phyloP scores from a whole-genome alignment of 2,888 invertebrate species.

The Lasius platythorax region DNA sequence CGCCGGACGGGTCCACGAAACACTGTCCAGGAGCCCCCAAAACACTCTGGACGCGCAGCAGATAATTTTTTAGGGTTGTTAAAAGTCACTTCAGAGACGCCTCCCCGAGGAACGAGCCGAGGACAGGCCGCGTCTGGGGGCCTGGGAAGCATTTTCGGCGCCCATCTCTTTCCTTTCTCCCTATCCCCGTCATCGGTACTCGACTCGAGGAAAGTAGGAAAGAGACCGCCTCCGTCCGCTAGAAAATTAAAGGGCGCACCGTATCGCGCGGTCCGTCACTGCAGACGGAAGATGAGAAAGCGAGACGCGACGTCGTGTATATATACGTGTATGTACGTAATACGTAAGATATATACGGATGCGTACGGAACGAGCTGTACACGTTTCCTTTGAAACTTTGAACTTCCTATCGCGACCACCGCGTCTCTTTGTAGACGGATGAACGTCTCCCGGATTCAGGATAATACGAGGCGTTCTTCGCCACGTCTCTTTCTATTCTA shows the following conservation, averaged over 20 bases:
- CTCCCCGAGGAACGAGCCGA: slow-evolving; percentile 42
- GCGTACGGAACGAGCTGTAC: slow-evolving; percentile 32
- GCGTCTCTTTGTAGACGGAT: slow-evolving; percentile 49
- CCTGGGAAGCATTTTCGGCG: slow-evolving; percentile 77
- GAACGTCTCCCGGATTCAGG: slow-evolving; percentile 58
- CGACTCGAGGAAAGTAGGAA: slow-evolving; percentile 42
- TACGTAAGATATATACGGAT: slow-evolving; percentile 42
- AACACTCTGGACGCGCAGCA: slow-evolving; percentile 65
- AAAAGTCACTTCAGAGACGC: slow-evolving; percentile 78
- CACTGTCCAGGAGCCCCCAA: slow-evolving; percentile 79
- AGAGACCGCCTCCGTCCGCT: slow-evolving; percentile 9
- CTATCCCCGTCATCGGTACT: not conserved
- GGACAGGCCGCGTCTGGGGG: slow-evolving; percentile 46
- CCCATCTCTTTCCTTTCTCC: slow-evolving; percentile 38
- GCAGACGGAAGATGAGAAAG: slow-evolving; percentile 44
- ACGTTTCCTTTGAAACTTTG: slow-evolving; percentile 52
- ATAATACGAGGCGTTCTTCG: slow-evolving; percentile 56
- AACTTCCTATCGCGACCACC: slow-evolving; percentile 54
- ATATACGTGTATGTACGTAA: slow-evolving; percentile 4
- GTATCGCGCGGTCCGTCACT: slow-evolving; percentile 55
- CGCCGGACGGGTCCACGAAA: slow-evolving; percentile 74
- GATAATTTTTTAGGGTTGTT: slow-evolving; percentile 80
- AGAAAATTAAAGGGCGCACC: slow-evolving; percentile 74
- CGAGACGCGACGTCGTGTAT: slow-evolving; percentile 17
- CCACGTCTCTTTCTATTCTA: slow-evolving; percentile 61